Evolutionary conservation across 2,113 vertebrate genomes (phyloP), one percentile per base, ranked within the genome.

Genomic region (Chascanopsetta lugubris): DNA sequence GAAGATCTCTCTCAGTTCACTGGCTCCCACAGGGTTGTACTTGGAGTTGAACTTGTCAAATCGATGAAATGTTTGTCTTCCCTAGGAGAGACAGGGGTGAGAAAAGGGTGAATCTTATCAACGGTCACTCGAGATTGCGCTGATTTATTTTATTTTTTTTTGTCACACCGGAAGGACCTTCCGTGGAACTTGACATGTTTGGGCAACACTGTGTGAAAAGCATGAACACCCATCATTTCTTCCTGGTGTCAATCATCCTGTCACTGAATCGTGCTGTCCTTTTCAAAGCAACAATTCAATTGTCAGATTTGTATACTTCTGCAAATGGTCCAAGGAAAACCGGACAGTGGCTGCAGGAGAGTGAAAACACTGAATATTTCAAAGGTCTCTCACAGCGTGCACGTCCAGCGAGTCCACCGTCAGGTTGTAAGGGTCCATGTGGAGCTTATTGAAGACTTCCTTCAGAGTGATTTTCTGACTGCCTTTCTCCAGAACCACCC

Each of bases 41-140:
- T 99, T 99, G 48, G 97, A 96, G 88, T 99, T 99, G 91, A 99
- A 99, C 92, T 99, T 99, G 90, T 99, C 97, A 80, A 99, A 99
- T 9, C 97, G 94, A 82, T 99, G 97, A 87, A 99, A 99, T 0
- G 97, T 99, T 86, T 99, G 97, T 57, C 97, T 95, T 30, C 95
- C 97, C 97, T 99, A 62, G 12, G 34, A 86, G 21, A 40, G 22
- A 26, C 12, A 77, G 58, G 21, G n/a, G 50, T 48, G 8, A 21
- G 51, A 75, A 36, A n/a, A 43, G 15, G 11, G 57, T 59, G 25
- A 72, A 63, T 47, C 25, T 61, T 42, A 20, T 24, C 29, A 13
- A 69, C 25, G 12, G 53, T 60, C 27, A 38, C 46, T 12, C 22
- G n/a, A 61, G 53, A 77, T 21, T 30, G 2, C 20, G 17, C 49